These are phyloP conservation scores for Proisotoma minuta DNA, from an alignment of 2,888 invertebrate species.

Conservation along the genomic window DNA sequence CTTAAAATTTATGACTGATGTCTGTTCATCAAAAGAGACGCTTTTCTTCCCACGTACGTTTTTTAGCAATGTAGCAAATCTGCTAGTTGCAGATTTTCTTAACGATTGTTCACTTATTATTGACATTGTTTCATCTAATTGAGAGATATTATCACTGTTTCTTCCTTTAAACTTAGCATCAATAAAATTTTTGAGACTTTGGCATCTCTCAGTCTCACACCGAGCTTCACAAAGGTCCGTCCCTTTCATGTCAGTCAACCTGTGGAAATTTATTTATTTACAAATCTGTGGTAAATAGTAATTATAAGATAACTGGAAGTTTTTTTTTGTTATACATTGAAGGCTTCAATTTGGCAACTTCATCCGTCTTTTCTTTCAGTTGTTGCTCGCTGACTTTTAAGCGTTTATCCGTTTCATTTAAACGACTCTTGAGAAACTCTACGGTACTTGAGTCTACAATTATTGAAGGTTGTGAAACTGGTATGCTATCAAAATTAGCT, in stretches of 20 bases:
- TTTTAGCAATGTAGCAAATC: conserved; percentile 38
- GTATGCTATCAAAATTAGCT: conserved; percentile 72
- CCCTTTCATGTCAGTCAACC: conserved; percentile 34
- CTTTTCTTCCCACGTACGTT: conserved; percentile 31
- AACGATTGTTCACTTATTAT: conserved; percentile 36
- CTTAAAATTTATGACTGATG: conserved; percentile 16
- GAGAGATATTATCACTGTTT: conserved; percentile 26
- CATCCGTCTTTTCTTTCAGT: conserved; percentile 50
- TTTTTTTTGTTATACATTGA: conserved; percentile 20
- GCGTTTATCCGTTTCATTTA: conserved; percentile 71
- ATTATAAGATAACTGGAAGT: neutral
- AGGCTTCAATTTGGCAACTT: conserved; percentile 31
- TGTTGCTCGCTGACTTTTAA: conserved; percentile 73
- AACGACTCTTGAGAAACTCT: conserved; percentile 76
- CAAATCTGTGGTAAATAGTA: too few relatives aligned
- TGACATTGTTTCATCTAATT: conserved; percentile 40
- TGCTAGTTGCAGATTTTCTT: conserved; percentile 29
- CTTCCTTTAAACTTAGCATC: conserved; percentile 37
- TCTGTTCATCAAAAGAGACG: conserved; percentile 42
- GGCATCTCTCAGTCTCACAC: conserved; percentile 40
- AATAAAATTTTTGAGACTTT: conserved; percentile 32
- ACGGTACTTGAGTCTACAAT: conserved; percentile 89
- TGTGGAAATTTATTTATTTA: conserved; percentile 3
- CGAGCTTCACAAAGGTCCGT: conserved; percentile 35
- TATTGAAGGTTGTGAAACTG: conserved; percentile 73